Evolutionary conservation across 37 sponge, comb jelly and placozoan species (phyloP), one percentile per base, ranked within the genome.

Genomic region (Cladorhizidae sp.): DNA sequence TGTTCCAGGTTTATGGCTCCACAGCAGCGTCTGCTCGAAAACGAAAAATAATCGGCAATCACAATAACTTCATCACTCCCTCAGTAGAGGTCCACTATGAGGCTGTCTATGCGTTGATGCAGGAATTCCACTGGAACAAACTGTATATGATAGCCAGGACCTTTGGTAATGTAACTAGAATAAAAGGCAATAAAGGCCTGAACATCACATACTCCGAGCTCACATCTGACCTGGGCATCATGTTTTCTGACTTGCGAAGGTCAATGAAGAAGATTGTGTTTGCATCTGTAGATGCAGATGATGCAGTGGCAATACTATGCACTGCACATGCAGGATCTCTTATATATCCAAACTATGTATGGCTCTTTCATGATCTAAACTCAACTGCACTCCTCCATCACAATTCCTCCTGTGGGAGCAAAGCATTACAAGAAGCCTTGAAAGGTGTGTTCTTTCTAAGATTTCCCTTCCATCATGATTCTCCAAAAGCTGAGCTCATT

Each of bases 1-100:
- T 78, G 45, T 43, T 78, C 40, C 78, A 78, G 78, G 6, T 78
- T 9, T 42, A 50, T 18, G 78, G 78, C 17, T 64, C 78, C 18
- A 64, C 67, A 23, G 32, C 57, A 74, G 49, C 38, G n/a, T 3
- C 49, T 25, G 49, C 49, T 45, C 49, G 9, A 12, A 9, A 5
- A 5, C 9, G 8, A 5, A 15, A 28, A 7, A 33, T 18, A 20
- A 8, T 26, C 35, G 26, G 31, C 3, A 29, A 12, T 7, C 11
- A 54, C 26, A 32, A 58, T 7, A 71, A 23, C 41, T 74, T 56
- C 75, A 55, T 29, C 20, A 18, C 57, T 2, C 57, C 57, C 17
- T 52, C 75, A 7, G 37, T 32, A 8, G 37, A n/a, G 56, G 56
- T n/a, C 21, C 55, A 74, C 57, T 55, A 74, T 55, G 75, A 52